Evolutionary conservation across 2,888 invertebrate species (phyloP).

Genomic region (Hesperia comma): DNA sequence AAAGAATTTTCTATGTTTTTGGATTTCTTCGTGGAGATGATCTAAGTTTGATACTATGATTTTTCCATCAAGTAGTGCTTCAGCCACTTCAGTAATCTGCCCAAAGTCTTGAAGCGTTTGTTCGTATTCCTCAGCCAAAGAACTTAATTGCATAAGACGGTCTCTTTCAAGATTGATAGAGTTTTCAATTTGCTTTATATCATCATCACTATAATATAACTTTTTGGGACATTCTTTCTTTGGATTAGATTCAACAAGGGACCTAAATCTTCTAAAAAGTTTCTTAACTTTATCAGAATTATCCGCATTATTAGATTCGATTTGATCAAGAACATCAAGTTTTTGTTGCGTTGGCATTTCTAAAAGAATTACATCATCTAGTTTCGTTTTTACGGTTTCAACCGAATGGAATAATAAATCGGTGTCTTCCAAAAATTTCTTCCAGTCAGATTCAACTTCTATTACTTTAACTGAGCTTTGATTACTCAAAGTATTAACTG

Average conservation of each 20-base stretch:
- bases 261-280: conserved; percentile 85
- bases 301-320: conserved; percentile 87
- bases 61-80: conserved; percentile 90
- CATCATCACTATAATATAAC: conserved; percentile 86
- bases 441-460: conserved; percentile 88
- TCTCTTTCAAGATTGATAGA: conserved; percentile 89
- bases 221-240: conserved; percentile 87
- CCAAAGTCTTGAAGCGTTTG: conserved; percentile 94
- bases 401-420: conserved; percentile 83
- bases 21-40: conserved; percentile 94
- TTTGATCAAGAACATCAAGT: conserved; percentile 87
- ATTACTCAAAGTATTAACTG: conserved; percentile 86
- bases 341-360: conserved; percentile 88
- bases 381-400: conserved; percentile 73
- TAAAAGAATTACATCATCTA: conserved; percentile 84
- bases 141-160: conserved; percentile 88
- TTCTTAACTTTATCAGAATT: conserved; percentile 85
- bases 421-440: conserved; percentile 87
- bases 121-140: conserved; percentile 93
- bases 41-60: conserved; percentile 89
- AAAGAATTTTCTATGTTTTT: conserved; percentile 94
- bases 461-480: conserved; percentile 71
- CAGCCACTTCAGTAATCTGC: conserved; percentile 93
- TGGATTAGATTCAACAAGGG: conserved; percentile 87
- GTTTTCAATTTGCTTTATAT: conserved; percentile 87